Evolutionary conservation across 2,113 vertebrate species (phyloP), one percentile per base, ranked within the genome.

Genomic region (Callopanchax toddi): DNA sequence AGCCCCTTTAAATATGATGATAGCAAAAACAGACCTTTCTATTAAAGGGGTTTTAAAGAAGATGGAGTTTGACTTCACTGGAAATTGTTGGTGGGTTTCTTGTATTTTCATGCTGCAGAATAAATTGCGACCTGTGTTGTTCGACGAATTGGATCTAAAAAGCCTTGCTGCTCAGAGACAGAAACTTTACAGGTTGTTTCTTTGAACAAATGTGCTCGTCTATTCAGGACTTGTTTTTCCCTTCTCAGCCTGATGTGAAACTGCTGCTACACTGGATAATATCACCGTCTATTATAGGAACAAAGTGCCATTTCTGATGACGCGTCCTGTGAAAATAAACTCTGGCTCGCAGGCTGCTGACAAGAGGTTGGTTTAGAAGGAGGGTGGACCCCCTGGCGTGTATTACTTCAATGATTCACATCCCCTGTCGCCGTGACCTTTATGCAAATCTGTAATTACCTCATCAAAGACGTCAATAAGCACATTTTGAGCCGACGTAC

Each of bases 391-490:
- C 74, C 75, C 67, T 32, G 48, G 65, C 52, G 76, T 3, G 25
- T 48, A 46, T 40, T 22, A n/a, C 20, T 54, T 61, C 10, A 52
- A 39, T 82, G 78, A 85, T 65, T 89, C 74, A 84, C 7, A 11
- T 46, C 72, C 13, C 34, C 63, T 54, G 60, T 54, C 11, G 22
- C 68, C 11, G 6, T 70, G 78, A 75, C 83, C 76, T 82, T 79
- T 49, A 69, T 54, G 57, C 43, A 67, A 82, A 81, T 62, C 66
- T 52, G 8, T 21, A 63, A 76, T 82, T 77, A 77, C 67, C 50
- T 74, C 71, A 67, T 72, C 76, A 75, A 55, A 72, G 58, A 82
- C 72, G 65, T 85, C 80, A 83, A 53, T 61, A 65, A 43, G 63
- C 70, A 17, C 51, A 63, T 54, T 76, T 63, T 67, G 65, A 80